Conservation (phyloP, 2,888 invertebrate species). For the Yponomeuta sedellus region DNA sequence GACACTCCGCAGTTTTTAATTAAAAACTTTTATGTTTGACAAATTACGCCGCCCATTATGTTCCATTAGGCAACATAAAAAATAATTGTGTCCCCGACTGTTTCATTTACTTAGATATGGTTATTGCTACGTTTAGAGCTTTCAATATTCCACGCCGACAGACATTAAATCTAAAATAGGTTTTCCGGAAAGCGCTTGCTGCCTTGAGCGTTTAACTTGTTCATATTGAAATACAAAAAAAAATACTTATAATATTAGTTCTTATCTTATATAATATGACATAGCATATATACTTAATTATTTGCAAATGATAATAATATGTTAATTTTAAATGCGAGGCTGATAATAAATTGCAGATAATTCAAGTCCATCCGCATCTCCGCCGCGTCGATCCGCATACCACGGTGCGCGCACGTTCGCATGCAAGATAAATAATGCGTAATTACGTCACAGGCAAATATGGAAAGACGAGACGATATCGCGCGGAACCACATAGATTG, state of each 20-base stretch:
- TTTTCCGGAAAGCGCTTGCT: neutral
- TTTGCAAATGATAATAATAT: constrained; percentile 50
- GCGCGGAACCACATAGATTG: neutral
- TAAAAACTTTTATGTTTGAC: constrained; percentile 60
- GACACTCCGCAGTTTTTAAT: constrained; percentile 56
- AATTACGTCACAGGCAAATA: constrained; percentile 14
- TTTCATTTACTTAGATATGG: constrained; percentile 17
- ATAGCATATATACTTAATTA: constrained; percentile 47
- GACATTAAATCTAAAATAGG: neutral
- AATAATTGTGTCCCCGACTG: constrained; percentile 24
- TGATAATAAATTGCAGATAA: constrained; percentile 61
- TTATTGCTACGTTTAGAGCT: constrained; percentile 8
- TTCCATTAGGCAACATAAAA: constrained; percentile 52
- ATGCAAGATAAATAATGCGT: constrained; percentile 41
- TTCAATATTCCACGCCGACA: neutral
- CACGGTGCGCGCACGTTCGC: constrained; percentile 26
- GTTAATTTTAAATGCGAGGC: constrained; percentile 52
- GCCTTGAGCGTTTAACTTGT: neutral
- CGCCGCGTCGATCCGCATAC: constrained; percentile 32
- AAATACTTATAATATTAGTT: constrained; percentile 26
- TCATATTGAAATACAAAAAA: neutral
- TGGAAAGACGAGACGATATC: neutral
- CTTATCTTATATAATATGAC: constrained; percentile 30
- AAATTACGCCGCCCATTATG: constrained; percentile 68
- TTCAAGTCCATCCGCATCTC: constrained; percentile 29